Conservation (phyloP, 2,888 invertebrate species). For the Cancer borealis region DNA sequence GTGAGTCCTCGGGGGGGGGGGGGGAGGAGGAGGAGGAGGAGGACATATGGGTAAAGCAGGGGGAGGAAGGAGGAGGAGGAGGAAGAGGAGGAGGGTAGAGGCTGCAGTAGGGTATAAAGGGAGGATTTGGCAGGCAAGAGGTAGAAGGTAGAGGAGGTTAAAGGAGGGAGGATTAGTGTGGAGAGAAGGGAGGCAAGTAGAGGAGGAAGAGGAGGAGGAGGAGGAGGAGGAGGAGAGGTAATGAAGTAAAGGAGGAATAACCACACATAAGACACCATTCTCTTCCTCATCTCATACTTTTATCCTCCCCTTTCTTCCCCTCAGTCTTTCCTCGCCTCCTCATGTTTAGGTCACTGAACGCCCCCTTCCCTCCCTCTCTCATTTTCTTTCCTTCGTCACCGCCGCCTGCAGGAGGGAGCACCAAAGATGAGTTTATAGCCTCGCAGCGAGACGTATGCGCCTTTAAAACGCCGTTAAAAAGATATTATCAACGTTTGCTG, state of each 20-base stretch:
- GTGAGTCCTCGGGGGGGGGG: neutral
- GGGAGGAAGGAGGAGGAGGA: conserved; percentile 8
- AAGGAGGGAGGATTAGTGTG: neutral
- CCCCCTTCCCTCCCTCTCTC: neutral
- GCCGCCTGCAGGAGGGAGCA: conserved; percentile 38
- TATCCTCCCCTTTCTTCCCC: neutral
- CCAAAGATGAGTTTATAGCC: conserved; percentile 24
- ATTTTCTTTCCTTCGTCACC: neutral
- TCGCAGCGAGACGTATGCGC: neutral
- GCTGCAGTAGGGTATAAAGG: neutral
- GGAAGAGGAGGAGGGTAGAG: too few relatives aligned
- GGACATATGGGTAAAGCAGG: neutral
- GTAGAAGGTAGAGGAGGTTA: neutral
- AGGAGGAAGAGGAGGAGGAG: neutral
- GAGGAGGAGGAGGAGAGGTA: neutral
- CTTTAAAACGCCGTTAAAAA: conserved; percentile 37
- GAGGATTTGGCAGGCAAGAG: neutral
- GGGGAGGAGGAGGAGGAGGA: neutral
- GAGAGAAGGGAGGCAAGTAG: neutral
- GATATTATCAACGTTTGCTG: conserved; percentile 1
- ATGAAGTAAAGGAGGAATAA: neutral
- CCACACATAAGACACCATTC: neutral
- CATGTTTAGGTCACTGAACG: neutral
- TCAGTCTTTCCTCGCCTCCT: too few relatives aligned
- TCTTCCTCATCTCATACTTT: too few relatives aligned